Conservation (phyloP, 1,140 invertebrate species). For the Zaprionus ghesquierei region DNA sequence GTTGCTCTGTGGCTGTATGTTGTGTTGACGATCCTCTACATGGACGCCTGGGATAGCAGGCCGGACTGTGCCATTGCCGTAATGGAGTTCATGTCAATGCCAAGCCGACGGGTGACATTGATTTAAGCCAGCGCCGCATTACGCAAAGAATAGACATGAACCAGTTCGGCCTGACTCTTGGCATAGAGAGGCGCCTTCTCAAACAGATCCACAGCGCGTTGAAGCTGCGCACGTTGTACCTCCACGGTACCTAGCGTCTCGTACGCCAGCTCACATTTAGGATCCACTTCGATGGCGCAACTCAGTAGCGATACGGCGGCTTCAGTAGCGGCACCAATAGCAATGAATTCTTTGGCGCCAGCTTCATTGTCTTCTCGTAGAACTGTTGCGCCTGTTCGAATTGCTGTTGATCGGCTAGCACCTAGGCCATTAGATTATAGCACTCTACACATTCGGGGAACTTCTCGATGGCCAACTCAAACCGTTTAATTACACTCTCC, state of each 20-base stretch:
- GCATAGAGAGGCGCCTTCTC: conserved; percentile 94
- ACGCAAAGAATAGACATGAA: conserved; percentile 92
- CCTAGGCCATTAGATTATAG: conserved; percentile 92
- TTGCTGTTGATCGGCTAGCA: conserved; percentile 91
- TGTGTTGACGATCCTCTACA: conserved; percentile 18
- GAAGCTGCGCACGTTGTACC: conserved; percentile 91
- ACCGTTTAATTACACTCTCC: conserved; percentile 86
- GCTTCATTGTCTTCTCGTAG: conserved; percentile 91
- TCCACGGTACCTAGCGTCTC: conserved; percentile 97
- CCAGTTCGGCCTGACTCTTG: conserved; percentile 93
- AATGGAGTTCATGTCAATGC: conserved; percentile 84
- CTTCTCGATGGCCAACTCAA: conserved; percentile 89
- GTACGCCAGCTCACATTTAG: conserved; percentile 96
- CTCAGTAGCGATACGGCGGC: conserved; percentile 90
- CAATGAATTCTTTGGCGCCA: conserved; percentile 93
- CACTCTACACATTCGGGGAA: conserved; percentile 94
- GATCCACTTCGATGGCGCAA: conserved; percentile 93
- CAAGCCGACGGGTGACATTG: conserved; percentile 90
- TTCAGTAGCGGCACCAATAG: conserved; percentile 92
- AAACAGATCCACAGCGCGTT: conserved; percentile 92
- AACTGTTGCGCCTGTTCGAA: conserved; percentile 91
- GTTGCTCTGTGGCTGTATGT: not conserved
- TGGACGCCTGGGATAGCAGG: conserved; percentile 27
- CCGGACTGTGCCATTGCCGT: conserved; percentile 61
- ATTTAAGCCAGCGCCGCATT: conserved; percentile 94